These are phyloP conservation scores for Cephus cinctus DNA, from an alignment of 1,140 invertebrate species.

Conservation along the genomic window DNA sequence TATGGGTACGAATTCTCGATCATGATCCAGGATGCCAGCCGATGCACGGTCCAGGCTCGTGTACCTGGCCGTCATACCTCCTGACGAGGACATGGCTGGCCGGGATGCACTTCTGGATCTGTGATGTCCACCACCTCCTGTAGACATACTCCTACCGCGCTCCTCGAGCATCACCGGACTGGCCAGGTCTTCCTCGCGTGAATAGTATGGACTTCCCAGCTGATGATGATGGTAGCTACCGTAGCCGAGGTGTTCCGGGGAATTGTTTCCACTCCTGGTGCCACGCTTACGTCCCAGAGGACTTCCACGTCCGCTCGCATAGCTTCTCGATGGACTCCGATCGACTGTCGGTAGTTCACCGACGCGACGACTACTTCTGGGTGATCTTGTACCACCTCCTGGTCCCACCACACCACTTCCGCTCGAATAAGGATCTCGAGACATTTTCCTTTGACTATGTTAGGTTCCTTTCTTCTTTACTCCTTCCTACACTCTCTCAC, in stretches of 20 bases:
- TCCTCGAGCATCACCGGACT: conserved; percentile 69
- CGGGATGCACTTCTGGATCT: conserved; percentile 63
- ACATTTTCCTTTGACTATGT: conserved; percentile 63
- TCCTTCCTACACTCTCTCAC: not conserved
- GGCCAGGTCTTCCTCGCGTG: conserved; percentile 71
- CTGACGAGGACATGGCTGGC: conserved; percentile 56
- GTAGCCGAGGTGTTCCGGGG: conserved; percentile 59
- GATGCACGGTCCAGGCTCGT: conserved; percentile 74
- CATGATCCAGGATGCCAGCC: conserved; percentile 62
- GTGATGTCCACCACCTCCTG: conserved; percentile 61
- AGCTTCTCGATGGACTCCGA: conserved; percentile 75
- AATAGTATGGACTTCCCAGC: conserved; percentile 68
- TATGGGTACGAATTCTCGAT: conserved; percentile 81
- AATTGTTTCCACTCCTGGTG: conserved; percentile 62
- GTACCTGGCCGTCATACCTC: conserved; percentile 65
- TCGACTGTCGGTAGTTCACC: conserved; percentile 79
- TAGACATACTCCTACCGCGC: conserved; percentile 61
- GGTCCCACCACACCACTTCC: conserved; percentile 54
- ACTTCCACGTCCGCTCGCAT: conserved; percentile 64
- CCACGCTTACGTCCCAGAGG: conserved; percentile 60
- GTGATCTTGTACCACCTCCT: conserved; percentile 62
- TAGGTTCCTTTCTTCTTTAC: conserved; percentile 24
- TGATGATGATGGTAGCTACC: conserved; percentile 61
- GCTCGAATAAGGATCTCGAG: conserved; percentile 69
- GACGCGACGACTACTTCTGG: conserved; percentile 62